Evolutionary conservation across 2,113 vertebrate genomes (phyloP).

Genomic region (Centropus bengalensis): DNA sequence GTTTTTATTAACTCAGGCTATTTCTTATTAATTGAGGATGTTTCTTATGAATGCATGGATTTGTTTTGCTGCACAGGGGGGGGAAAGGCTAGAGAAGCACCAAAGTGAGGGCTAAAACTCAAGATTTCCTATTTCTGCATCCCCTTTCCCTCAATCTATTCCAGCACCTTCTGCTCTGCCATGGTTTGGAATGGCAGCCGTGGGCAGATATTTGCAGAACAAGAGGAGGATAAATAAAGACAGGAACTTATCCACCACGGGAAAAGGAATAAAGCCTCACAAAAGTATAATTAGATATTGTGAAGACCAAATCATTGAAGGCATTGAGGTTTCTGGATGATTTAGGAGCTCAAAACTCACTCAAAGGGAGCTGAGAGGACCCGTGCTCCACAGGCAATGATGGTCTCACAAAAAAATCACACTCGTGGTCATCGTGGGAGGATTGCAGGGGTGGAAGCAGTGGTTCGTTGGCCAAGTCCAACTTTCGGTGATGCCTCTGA

Average conservation of each 20-base stretch:
- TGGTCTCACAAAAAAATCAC: background rate
- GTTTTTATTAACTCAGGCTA: background rate
- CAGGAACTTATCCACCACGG: background rate
- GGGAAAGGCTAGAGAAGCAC: slow-evolving; percentile 32
- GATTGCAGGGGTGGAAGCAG: background rate
- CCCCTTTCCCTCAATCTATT: slow-evolving; percentile 30
- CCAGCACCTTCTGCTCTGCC: slow-evolving; percentile 13
- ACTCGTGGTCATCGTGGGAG: rapidly evolving
- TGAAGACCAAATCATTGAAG: background rate
- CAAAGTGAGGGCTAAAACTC: background rate
- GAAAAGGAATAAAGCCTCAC: background rate
- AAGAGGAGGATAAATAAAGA: background rate
- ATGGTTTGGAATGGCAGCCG: background rate
- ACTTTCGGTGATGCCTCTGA: background rate
- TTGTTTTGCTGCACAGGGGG: slow-evolving; percentile 9
- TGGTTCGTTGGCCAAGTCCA: background rate
- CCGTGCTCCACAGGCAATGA: background rate
- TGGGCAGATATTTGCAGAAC: background rate
- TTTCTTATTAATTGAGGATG: background rate
- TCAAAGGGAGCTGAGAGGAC: background rate
- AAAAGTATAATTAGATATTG: background rate
- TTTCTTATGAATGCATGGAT: background rate
- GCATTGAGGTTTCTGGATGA: background rate
- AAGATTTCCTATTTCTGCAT: background rate
- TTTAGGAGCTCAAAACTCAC: background rate